phyloP scores from a whole-genome alignment of 2,113 vertebrate species.

The Pachypanchax playfairii region DNA sequence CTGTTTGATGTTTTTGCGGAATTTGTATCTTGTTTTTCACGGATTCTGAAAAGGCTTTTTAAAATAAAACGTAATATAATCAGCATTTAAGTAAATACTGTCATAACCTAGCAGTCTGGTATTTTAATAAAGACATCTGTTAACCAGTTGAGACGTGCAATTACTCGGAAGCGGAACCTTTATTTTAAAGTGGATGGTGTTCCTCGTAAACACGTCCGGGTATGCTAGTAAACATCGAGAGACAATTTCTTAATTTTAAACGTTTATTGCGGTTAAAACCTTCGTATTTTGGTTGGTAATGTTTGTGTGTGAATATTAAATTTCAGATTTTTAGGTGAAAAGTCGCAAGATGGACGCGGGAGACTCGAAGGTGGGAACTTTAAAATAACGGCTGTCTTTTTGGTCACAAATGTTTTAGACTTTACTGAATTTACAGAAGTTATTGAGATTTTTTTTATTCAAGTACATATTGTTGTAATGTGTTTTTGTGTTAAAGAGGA shows the following conservation, averaged over 20 bases:
- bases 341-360: slow-evolving; percentile 24
- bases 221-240: rapidly evolving
- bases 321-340: rapidly evolving
- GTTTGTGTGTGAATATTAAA: background rate
- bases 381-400: slow-evolving; percentile 8
- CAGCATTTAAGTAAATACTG: background rate
- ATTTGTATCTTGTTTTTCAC: background rate
- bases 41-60: background rate
- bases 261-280: too few species aligned
- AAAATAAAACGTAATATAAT: background rate
- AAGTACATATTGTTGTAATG: background rate
- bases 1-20: too few species aligned
- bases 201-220: rapidly evolving
- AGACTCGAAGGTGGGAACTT: slow-evolving; percentile 45
- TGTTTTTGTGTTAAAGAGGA: slow-evolving; percentile 14
- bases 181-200: slow-evolving; percentile 34
- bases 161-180: background rate
- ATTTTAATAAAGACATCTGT: slow-evolving; percentile 23
- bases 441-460: background rate
- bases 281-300: too few species aligned
- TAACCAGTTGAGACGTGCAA: background rate
- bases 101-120: slow-evolving; percentile 5
- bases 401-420: background rate
- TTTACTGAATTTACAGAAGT: background rate
- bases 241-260: too few species aligned